A percentile compares a stretch with the other conserved stretches of the same genome.
Conservation (phyloP, 2,113 vertebrate species). For the Oostethus manadensis region DNA sequence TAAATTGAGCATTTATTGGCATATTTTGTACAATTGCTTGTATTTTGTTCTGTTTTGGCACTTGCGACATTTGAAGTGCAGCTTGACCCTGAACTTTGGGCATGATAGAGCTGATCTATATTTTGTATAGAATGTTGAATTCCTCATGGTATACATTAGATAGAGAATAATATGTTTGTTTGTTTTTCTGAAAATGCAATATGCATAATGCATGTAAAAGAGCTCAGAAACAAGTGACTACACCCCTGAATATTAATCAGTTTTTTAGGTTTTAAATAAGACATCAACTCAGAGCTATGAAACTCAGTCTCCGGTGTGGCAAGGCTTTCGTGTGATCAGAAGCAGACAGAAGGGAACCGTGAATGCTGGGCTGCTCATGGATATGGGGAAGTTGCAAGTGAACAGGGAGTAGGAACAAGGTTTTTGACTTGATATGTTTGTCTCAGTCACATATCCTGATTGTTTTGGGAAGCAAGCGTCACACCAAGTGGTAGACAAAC, state of each 20-base stretch:
- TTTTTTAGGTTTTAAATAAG: background rate
- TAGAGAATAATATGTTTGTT: no score
- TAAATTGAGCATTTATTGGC: no score
- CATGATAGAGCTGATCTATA: no score
- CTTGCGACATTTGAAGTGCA: background rate
- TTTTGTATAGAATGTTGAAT: no score
- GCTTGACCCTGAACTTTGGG: no score
- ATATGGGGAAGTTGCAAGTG: slow-evolving; percentile 78
- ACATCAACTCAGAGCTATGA: slow-evolving; percentile 1
- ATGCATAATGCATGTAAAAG: no score
- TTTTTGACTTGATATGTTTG: slow-evolving; percentile 67
- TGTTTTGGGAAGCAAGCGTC: slow-evolving; percentile 72
- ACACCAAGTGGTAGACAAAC: slow-evolving; percentile 48
- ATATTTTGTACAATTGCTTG: no score
- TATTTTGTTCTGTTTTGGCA: background rate
- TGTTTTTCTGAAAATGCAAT: no score
- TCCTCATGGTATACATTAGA: no score
- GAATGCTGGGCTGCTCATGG: slow-evolving; percentile 62
- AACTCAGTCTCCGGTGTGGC: background rate
- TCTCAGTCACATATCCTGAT: slow-evolving; percentile 75
- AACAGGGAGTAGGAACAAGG: slow-evolving; percentile 72
- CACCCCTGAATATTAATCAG: no score
- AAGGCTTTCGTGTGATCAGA: slow-evolving; percentile 11
- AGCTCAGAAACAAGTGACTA: no score
- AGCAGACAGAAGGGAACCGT: slow-evolving; percentile 66